Base-by-base conservation (phyloP, 2,113 vertebrate genomes). In the Zeus faber region DNA sequence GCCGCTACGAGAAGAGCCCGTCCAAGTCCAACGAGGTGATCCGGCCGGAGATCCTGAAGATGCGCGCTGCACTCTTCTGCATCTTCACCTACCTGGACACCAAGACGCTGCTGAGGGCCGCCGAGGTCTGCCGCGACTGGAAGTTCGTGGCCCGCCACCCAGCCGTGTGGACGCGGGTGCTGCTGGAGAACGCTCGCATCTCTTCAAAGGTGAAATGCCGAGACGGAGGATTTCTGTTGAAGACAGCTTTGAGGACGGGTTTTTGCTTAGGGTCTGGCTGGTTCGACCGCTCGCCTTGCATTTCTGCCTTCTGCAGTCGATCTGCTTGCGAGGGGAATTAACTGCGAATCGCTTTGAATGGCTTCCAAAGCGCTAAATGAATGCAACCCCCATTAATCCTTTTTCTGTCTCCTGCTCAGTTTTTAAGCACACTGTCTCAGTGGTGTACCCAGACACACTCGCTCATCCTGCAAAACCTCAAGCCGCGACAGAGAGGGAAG, bases 381-480 rank as follows among this genome's bases (percentile, higher is more conserved):
- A n/a, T n/a, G n/a, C n/a, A n/a, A n/a, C n/a, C n/a, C n/a, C n/a
- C n/a, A n/a, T n/a, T n/a, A n/a, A n/a, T n/a, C n/a, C n/a, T n/a
- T n/a, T 37, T 2, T 22, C 0, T 57, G 18, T 62, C 54, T 59
- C 5, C 57, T 7, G 52, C 46, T 6, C 51, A 98, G 96, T 98
- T 99, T 78, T 85, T 99, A 81, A 85, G 89, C 52, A 99, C 94
- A 69, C 74, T 99, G 75, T 93, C 96, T 37, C 97, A 98, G 79
- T 99, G 97, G 97, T 99, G 97, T 86, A 99, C 94, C 11, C 97
- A 99, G 86, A 98, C 95, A 1, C 97, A 99, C 70, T 99, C 97
- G 0, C 93, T 99, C 77, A 99, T 97, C 21, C 91, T 99, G 52
- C 97, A 99, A 80, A 98, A 98, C 85, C 92, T 99, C 59, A 99